Evolutionary conservation across 2,113 vertebrate species (phyloP).

Genomic region (Syngnathoides biaculeatus): DNA sequence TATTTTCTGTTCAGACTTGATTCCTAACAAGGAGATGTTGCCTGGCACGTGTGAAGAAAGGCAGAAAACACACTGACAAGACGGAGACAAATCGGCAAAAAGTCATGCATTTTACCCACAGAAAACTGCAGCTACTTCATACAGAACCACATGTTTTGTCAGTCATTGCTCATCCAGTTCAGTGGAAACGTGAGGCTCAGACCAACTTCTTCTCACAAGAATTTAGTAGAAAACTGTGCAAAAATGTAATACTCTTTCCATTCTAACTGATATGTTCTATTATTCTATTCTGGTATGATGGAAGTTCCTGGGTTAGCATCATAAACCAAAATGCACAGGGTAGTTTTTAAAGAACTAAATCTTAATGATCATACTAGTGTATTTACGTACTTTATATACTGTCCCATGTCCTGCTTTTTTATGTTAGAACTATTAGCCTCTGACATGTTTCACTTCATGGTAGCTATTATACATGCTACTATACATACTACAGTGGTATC

Average conservation of each 20-base stretch:
- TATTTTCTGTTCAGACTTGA: background rate
- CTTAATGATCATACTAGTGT: no score
- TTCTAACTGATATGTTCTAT: background rate
- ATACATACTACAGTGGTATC: no score
- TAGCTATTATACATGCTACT: no score
- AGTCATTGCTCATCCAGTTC: slow-evolving; percentile 25
- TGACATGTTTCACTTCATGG: no score
- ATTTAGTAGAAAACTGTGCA: background rate
- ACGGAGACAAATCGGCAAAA: slow-evolving; percentile 29
- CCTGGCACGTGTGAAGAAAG: slow-evolving; percentile 2
- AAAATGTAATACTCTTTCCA: no score
- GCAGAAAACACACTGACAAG: slow-evolving; percentile 16
- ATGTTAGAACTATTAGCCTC: no score
- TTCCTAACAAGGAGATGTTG: background rate
- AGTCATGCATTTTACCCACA: slow-evolving; percentile 19
- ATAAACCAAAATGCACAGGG: background rate
- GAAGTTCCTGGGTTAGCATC: background rate
- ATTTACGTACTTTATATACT: no score
- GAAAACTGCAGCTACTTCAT: slow-evolving; percentile 29
- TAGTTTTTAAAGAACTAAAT: no score
- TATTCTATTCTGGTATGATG: background rate
- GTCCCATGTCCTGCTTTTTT: no score
- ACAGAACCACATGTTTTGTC: slow-evolving; percentile 21
- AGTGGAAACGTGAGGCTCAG: slow-evolving; percentile 16
- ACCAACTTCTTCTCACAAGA: slow-evolving; percentile 1